Evolutionary conservation across 2,888 invertebrate genomes (phyloP).

Genomic region (Quadriops clusia): DNA sequence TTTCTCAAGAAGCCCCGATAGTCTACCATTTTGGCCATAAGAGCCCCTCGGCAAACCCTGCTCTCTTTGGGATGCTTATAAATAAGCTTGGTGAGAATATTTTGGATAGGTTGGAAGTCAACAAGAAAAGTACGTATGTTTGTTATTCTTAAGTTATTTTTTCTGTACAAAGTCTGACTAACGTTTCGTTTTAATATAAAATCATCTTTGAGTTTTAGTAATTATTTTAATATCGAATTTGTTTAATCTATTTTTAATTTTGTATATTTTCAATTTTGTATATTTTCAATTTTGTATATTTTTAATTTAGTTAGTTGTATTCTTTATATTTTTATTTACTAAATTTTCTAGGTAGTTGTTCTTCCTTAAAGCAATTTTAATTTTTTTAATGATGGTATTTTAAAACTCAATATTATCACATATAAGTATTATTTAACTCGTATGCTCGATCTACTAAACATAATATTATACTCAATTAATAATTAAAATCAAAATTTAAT

Average conservation of each 20-base stretch:
- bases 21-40: constrained; percentile 92
- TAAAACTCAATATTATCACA: too few relatives aligned
- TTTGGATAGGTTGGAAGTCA: constrained; percentile 69
- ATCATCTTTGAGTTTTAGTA: constrained; percentile 1
- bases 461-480: too few relatives aligned
- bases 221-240: not conserved
- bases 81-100: constrained; percentile 78
- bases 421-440: too few relatives aligned
- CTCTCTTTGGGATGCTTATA: constrained; percentile 74
- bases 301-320: too few relatives aligned
- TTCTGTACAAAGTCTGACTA: constrained; percentile 2
- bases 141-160: constrained; percentile 1
- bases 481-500: too few relatives aligned
- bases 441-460: too few relatives aligned
- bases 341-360: too few relatives aligned
- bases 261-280: too few relatives aligned
- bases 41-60: constrained; percentile 60
- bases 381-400: too few relatives aligned
- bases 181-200: not conserved
- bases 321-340: too few relatives aligned
- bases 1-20: constrained; percentile 83
- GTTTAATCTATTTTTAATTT: not conserved
- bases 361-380: too few relatives aligned
- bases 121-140: constrained; percentile 69
- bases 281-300: too few relatives aligned